These are phyloP conservation scores for Macrosteles quadrilineatus DNA, from an alignment of 1,140 invertebrate genomes.

Conservation along the genomic window DNA sequence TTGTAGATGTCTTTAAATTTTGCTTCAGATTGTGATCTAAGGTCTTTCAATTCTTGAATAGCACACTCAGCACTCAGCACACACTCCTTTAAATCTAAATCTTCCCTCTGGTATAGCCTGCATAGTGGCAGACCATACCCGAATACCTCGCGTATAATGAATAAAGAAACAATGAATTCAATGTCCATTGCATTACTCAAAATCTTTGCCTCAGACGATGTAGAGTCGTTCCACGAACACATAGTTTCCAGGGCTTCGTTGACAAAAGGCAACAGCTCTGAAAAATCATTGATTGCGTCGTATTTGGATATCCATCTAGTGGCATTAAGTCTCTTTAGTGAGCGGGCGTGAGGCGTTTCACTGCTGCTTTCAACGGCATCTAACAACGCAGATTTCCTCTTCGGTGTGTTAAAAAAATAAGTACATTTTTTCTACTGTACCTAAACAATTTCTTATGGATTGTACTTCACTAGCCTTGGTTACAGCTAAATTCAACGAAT, in stretches of 20 bases:
- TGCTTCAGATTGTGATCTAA: neutral
- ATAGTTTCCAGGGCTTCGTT: slow-evolving; percentile 6
- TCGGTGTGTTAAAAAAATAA: slow-evolving; percentile 33
- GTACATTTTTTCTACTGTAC: slow-evolving; percentile 31
- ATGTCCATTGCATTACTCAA: neutral
- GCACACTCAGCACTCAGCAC: slow-evolving; percentile 1
- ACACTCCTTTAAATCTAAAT: slow-evolving; percentile 5
- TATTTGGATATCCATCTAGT: slow-evolving; percentile 15
- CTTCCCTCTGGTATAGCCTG: slow-evolving; percentile 1
- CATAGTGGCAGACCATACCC: slow-evolving; percentile 16
- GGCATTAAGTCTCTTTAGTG: slow-evolving; percentile 7
- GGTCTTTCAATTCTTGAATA: slow-evolving; percentile 1
- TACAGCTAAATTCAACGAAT: slow-evolving; percentile 45
- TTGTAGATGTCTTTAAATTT: slow-evolving; percentile 8
- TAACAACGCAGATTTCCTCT: neutral
- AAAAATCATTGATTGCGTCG: slow-evolving; percentile 7
- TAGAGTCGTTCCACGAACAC: neutral
- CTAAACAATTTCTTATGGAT: slow-evolving; percentile 31
- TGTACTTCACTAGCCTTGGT: slow-evolving; percentile 16
- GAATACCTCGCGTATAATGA: slow-evolving; percentile 2
- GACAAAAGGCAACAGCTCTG: neutral
- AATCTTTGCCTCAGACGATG: slow-evolving; percentile 2
- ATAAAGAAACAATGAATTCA: neutral
- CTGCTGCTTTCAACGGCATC: slow-evolving; percentile 13
- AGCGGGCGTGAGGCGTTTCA: neutral